phyloP scores from a whole-genome alignment of 2,888 invertebrate genomes.

The Barypeithes pellucidus region DNA sequence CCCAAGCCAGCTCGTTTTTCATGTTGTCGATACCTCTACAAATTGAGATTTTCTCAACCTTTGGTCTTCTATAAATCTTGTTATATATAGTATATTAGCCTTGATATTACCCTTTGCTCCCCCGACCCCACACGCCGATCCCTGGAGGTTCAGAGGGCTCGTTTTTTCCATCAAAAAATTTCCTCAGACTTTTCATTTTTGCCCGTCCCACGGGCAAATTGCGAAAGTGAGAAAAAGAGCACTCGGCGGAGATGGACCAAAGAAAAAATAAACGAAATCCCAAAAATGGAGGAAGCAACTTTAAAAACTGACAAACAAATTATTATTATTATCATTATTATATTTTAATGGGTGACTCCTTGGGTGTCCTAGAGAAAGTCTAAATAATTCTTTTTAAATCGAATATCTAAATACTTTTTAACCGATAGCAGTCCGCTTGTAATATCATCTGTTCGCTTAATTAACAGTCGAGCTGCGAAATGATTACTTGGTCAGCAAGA shows the following conservation, averaged over 20 bases:
- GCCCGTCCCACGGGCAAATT: slow-evolving; percentile 40
- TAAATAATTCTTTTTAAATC: no score
- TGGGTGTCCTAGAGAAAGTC: no score
- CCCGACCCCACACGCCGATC: slow-evolving; percentile 19
- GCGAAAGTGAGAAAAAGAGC: slow-evolving; percentile 46
- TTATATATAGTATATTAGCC: slow-evolving; percentile 50
- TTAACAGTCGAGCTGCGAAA: no score
- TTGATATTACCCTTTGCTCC: slow-evolving; percentile 49
- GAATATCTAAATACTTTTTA: no score
- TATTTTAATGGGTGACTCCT: no score
- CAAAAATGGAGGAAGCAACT: slow-evolving; percentile 1
- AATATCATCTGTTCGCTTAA: no score
- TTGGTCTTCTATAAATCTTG: slow-evolving; percentile 49
- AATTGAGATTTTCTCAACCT: slow-evolving; percentile 36
- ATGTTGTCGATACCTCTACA: slow-evolving; percentile 34
- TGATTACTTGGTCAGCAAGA: no score
- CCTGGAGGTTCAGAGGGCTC: slow-evolving; percentile 44
- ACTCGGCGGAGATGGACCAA: slow-evolving; percentile 20
- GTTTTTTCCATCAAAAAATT: slow-evolving; percentile 50
- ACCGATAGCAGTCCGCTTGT: no score
- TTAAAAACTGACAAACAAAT: neutral
- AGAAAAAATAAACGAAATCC: slow-evolving; percentile 3
- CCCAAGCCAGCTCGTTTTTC: slow-evolving; percentile 12
- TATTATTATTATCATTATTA: no score
- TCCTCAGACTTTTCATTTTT: slow-evolving; percentile 49